These are phyloP conservation scores for Meiosimyza decipiens DNA, from an alignment of 2,888 invertebrate genomes.

Conservation along the genomic window DNA sequence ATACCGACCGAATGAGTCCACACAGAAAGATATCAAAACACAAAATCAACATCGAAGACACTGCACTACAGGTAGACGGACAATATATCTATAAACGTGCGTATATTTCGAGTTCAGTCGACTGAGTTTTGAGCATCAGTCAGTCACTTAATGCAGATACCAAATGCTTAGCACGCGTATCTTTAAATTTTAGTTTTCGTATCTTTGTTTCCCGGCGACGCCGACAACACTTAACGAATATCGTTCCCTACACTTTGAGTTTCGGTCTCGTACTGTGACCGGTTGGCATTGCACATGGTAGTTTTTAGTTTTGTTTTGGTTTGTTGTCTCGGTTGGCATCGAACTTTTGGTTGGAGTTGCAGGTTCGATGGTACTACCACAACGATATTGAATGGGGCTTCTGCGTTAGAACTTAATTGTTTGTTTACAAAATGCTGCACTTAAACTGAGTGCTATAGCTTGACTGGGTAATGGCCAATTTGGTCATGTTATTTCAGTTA, in stretches of 20 bases:
- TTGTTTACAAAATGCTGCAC: no score
- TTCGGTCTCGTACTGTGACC: slow-evolving; percentile 45
- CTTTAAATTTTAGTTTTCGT: no score
- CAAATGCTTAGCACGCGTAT: no score
- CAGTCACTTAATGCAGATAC: no score
- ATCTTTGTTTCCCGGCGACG: not conserved
- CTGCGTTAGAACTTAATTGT: no score
- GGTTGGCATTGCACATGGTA: slow-evolving; percentile 39
- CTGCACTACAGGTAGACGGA: not conserved
- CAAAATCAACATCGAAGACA: not conserved
- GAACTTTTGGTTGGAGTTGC: slow-evolving; percentile 29
- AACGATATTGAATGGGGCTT: not conserved
- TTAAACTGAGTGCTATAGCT: no score
- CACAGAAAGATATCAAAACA: slow-evolving; percentile 15
- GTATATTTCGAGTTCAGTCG: no score
- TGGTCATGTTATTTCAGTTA: no score
- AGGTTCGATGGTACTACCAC: slow-evolving; percentile 16
- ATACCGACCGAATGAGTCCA: slow-evolving; percentile 31
- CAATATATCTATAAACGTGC: not conserved
- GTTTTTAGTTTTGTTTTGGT: slow-evolving; percentile 46
- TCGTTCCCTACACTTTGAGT: slow-evolving; percentile 41
- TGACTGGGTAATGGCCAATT: no score
- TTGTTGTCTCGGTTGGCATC: slow-evolving; percentile 17
- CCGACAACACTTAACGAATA: not conserved
- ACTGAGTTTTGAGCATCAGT: no score